A percentile compares a stretch with the other conserved stretches of the same genome.
These are phyloP conservation scores for Anniella stebbinsi DNA, from an alignment of 2,797 vertebrate genomes.

Conservation along the genomic window DNA sequence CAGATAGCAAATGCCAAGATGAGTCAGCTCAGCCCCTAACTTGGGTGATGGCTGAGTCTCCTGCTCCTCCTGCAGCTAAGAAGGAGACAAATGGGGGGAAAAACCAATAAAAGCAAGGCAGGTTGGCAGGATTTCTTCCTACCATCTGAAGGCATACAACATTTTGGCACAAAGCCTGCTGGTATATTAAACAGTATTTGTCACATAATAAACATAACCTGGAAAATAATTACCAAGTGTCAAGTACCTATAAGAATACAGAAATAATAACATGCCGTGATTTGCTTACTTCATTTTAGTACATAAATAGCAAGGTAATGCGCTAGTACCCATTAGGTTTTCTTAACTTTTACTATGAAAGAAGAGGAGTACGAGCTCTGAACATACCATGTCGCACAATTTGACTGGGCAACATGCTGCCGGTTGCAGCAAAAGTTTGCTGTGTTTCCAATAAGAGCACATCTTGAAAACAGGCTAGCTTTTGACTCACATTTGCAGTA, in stretches of 20 bases:
- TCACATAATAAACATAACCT: neutral
- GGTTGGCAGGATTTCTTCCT: rapidly evolving
- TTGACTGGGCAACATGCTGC: neutral
- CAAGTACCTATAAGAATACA: neutral
- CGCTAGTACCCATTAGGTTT: neutral
- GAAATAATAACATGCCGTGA: neutral
- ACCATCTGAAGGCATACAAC: neutral
- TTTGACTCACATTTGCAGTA: neutral
- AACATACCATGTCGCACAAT: neutral
- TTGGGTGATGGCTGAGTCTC: slow-evolving; percentile 19
- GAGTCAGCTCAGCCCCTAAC: slow-evolving; percentile 60
- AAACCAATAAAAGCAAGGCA: slow-evolving; percentile 20
- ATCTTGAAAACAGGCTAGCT: neutral
- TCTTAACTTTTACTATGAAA: neutral
- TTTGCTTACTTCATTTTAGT: neutral
- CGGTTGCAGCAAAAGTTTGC: neutral
- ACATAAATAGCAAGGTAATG: neutral
- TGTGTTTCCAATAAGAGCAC: neutral
- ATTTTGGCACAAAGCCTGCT: neutral
- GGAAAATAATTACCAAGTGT: neutral
- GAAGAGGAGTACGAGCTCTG: neutral
- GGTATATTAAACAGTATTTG: slow-evolving; percentile 1
- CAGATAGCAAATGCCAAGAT: slow-evolving; percentile 39
- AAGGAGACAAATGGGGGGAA: slow-evolving; percentile 7
- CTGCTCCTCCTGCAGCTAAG: slow-evolving; percentile 27